phyloP scores from a whole-genome alignment of 2,113 vertebrate genomes.

The Columba livia region DNA sequence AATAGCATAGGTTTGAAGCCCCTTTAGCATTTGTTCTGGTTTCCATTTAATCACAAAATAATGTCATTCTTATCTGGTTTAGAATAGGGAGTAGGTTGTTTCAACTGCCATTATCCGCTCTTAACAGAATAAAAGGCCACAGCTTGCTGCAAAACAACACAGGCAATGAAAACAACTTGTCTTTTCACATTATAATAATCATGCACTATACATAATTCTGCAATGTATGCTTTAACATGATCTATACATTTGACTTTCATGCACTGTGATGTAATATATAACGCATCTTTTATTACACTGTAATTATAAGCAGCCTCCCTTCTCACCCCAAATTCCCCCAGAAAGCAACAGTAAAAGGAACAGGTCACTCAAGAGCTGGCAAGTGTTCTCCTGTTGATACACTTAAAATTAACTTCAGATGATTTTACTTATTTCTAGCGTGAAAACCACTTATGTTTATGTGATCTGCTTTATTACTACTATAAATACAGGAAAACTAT shows the following conservation, averaged over 20 bases:
- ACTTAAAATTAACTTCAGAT: slow-evolving; percentile 26
- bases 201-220: not conserved
- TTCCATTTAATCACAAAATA: not conserved
- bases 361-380: not conserved
- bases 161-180: not conserved
- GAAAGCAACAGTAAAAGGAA: slow-evolving; percentile 4
- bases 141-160: not conserved
- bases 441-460: slow-evolving; percentile 39
- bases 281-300: not conserved
- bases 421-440: slow-evolving; percentile 30
- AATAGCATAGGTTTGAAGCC: not conserved
- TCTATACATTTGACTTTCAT: not conserved
- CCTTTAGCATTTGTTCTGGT: not conserved
- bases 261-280: not conserved
- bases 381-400: not conserved
- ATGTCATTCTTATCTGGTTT: not conserved
- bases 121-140: not conserved
- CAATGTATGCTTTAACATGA: not conserved
- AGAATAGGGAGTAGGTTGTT: not conserved
- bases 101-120: not conserved
- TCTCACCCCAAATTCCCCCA: not conserved
- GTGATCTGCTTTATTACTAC: slow-evolving; percentile 18
- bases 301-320: not conserved
- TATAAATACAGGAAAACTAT: slow-evolving; percentile 1
- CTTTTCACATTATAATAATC: not conserved